A percentile compares a stretch with the other conserved stretches of the same genome.
Conservation (phyloP, 1,140 invertebrate genomes). For the Teleopsis dalmanni region DNA sequence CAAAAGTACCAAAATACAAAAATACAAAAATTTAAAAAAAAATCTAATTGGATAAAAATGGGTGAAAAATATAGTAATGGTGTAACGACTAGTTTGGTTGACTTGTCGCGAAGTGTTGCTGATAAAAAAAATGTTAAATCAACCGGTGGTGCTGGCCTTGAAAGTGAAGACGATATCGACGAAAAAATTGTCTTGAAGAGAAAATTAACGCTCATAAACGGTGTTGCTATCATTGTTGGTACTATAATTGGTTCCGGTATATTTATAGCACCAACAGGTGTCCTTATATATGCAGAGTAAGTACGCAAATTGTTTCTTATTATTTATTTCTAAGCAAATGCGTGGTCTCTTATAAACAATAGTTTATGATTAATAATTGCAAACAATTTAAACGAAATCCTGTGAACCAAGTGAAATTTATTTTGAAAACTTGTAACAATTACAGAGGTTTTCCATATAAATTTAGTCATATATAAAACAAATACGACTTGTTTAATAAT, state of each 20-base stretch:
- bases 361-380: too few species aligned
- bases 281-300: constrained; percentile 57
- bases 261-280: constrained; percentile 70
- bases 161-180: constrained; percentile 7
- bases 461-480: too few species aligned
- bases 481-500: too few species aligned
- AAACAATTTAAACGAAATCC: background rate
- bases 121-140: background rate
- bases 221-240: constrained; percentile 78
- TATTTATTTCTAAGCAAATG: too few species aligned
- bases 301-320: too few species aligned
- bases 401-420: too few species aligned
- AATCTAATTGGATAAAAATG: constrained; percentile 15
- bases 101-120: constrained; percentile 8
- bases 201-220: constrained; percentile 76
- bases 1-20: background rate
- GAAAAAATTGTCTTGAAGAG: constrained; percentile 66
- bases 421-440: too few species aligned
- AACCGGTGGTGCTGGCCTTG: background rate
- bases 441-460: too few species aligned
- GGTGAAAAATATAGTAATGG: constrained; percentile 38
- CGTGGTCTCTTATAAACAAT: too few species aligned
- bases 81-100: constrained; percentile 28
- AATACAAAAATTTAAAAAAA: constrained; percentile 6
- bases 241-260: constrained; percentile 79